phyloP scores from a whole-genome alignment of 2,888 invertebrate genomes.

The Operophtera brumata region DNA sequence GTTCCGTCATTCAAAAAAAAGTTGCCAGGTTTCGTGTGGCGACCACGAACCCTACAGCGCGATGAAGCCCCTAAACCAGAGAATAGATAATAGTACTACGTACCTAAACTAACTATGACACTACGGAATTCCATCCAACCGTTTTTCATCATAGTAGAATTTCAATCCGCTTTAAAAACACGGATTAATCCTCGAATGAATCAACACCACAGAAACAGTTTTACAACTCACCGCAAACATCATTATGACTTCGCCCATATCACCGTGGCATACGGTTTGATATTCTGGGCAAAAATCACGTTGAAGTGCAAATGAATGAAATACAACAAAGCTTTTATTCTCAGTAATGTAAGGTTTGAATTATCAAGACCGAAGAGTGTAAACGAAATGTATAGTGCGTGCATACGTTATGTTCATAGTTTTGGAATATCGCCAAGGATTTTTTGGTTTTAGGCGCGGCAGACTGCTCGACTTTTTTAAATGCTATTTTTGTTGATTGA shows the following conservation, averaged over 20 bases:
- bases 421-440: slow-evolving; percentile 28
- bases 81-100: too few relatives aligned
- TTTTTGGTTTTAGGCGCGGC: slow-evolving; percentile 32
- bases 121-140: slow-evolving; percentile 2
- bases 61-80: too few relatives aligned
- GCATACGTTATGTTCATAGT: slow-evolving; percentile 11
- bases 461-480: slow-evolving; percentile 28
- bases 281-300: not conserved
- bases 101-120: not conserved
- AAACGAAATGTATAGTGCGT: too few relatives aligned
- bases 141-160: not conserved
- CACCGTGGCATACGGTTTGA: slow-evolving; percentile 1
- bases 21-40: too few relatives aligned
- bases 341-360: not conserved
- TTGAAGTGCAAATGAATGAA: not conserved
- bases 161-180: slow-evolving; percentile 4
- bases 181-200: slow-evolving; percentile 11
- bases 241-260: not conserved
- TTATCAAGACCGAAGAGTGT: not conserved
- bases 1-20: too few relatives aligned
- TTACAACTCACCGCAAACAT: not conserved
- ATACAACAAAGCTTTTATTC: slow-evolving; percentile 1
- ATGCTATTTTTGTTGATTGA: slow-evolving; percentile 25
- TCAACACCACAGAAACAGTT: slow-evolving; percentile 1
- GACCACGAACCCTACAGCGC: too few relatives aligned